phyloP scores from a whole-genome alignment of 2,888 invertebrate genomes.

The Priocnemis perturbator region DNA sequence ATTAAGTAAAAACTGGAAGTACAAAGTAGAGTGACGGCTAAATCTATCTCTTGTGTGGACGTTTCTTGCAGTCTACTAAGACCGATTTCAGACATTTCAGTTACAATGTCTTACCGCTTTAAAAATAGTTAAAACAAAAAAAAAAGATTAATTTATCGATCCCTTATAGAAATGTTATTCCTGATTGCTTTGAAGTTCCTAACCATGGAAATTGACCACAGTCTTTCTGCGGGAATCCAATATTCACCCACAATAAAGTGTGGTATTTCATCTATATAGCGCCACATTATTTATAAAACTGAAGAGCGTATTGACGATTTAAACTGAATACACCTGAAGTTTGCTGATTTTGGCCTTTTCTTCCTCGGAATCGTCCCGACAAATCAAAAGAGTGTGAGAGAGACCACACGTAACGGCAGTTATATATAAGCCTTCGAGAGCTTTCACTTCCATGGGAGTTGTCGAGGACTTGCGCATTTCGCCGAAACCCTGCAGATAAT shows the following conservation, averaged over 20 bases:
- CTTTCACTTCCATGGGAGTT: conserved; percentile 89
- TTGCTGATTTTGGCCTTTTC: conserved; percentile 80
- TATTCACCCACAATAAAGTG: conserved; percentile 11
- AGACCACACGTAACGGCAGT: conserved; percentile 89
- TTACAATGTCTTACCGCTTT: conserved; percentile 11
- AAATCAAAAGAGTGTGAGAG: conserved; percentile 88
- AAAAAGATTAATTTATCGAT: not conserved
- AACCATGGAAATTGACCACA: conserved; percentile 13
- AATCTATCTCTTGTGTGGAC: conserved; percentile 56
- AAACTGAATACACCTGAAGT: conserved; percentile 77
- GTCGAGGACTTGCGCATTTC: conserved; percentile 92
- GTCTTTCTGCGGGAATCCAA: conserved; percentile 4
- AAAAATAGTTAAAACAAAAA: conserved; percentile 4
- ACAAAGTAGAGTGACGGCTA: conserved; percentile 57
- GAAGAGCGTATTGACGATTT: conserved; percentile 42
- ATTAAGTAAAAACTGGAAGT: conserved; percentile 60
- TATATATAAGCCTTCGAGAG: conserved; percentile 85
- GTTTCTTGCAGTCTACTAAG: conserved; percentile 42
- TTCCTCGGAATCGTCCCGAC: conserved; percentile 80
- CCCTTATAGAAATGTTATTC: conserved; percentile 25
- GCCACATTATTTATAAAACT: conserved; percentile 24
- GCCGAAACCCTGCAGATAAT: conserved; percentile 84
- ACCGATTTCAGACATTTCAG: conserved; percentile 17
- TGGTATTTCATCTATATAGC: conserved; percentile 9
- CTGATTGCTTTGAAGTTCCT: conserved; percentile 12